Evolutionary conservation across 2,888 invertebrate species (phyloP).

Genomic region (Miltochrista miniata): DNA sequence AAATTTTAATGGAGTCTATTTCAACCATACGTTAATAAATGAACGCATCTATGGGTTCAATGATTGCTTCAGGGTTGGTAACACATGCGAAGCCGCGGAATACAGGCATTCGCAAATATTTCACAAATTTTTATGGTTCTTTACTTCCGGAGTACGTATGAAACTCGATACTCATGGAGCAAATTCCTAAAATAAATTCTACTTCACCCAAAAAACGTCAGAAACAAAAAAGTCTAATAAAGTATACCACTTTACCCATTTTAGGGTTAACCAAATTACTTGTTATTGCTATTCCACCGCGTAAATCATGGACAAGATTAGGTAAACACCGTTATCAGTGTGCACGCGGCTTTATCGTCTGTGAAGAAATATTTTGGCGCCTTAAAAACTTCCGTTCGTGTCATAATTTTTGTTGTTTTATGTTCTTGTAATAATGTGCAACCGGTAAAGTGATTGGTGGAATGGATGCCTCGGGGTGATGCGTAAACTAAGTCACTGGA

Average conservation of each 20-base stretch:
- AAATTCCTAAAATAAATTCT: not conserved
- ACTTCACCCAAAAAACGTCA: not conserved
- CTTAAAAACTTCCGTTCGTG: conserved; percentile 54
- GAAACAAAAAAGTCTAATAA: conserved; percentile 14
- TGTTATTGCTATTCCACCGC: conserved; percentile 35
- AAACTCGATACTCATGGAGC: not conserved
- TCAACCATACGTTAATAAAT: too few species aligned
- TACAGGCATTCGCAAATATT: too few species aligned
- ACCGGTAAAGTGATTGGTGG: not conserved
- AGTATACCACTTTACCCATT: conserved; percentile 13
- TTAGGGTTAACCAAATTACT: conserved; percentile 41
- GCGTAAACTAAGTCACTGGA: not conserved
- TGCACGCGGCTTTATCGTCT: conserved; percentile 54
- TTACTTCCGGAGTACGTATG: too few species aligned
- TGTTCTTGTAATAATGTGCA: not conserved
- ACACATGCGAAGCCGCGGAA: too few species aligned
- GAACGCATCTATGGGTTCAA: too few species aligned
- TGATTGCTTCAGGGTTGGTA: too few species aligned
- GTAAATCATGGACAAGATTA: conserved; percentile 44
- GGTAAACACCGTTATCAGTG: conserved; percentile 44
- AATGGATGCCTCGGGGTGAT: not conserved
- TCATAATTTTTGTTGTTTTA: conserved; percentile 48
- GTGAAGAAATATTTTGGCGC: conserved; percentile 54
- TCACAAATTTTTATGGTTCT: too few species aligned
- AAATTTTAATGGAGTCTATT: too few species aligned